Conservation (phyloP, 2,888 invertebrate genomes). For the Lasioglossum marginatum region DNA sequence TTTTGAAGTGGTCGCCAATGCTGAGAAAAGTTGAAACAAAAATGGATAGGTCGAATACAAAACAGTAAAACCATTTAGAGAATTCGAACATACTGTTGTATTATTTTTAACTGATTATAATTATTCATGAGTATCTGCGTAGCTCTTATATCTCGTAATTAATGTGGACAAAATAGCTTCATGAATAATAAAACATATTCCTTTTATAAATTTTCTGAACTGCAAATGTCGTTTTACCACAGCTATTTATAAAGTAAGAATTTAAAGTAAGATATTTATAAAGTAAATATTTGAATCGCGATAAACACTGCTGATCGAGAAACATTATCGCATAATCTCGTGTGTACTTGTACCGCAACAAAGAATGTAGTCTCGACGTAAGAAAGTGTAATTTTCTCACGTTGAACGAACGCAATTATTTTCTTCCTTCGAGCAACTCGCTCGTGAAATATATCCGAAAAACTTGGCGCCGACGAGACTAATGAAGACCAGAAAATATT, state of each 20-base stretch:
- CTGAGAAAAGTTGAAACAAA: no score
- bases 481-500: not conserved
- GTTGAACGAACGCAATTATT: conserved; percentile 7
- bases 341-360: not conserved
- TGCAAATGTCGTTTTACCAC: not conserved
- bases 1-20: no score
- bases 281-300: not conserved
- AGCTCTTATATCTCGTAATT: no score
- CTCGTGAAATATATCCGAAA: not conserved
- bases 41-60: not conserved
- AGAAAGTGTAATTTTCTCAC: not conserved
- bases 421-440: not conserved
- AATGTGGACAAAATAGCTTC: no score
- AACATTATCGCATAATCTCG: not conserved
- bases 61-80: no score
- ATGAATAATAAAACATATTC: no score
- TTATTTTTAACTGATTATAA: no score
- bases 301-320: not conserved
- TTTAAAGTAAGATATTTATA: no score
- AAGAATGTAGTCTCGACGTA: not conserved
- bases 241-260: not conserved
- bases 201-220: not conserved
- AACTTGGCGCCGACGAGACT: not conserved
- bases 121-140: no score
- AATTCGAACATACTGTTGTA: not conserved